Evolutionary conservation across 2,113 vertebrate species (phyloP), one percentile per base, ranked within the genome.

Genomic region (Istiophorus platypterus): DNA sequence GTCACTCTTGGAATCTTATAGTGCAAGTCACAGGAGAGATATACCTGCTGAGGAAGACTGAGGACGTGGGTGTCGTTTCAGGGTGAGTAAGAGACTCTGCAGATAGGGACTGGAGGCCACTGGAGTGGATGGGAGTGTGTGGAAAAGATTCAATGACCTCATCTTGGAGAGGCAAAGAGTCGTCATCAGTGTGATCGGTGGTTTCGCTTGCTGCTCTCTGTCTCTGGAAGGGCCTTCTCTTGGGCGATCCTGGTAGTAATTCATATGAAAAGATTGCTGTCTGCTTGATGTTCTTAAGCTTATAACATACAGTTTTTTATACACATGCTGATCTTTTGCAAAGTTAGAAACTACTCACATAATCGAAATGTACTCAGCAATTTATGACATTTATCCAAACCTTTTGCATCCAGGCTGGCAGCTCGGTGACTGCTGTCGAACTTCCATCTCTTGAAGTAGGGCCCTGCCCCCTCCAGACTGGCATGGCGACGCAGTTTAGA

Each of bases 201-300:
- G 96, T 98, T 93, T 98, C 98, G 4, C 98, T 99, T 61, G 98
- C 98, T 0, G 98, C 98, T 59, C 98, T 94, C 94, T 99, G 98
- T 26, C 98, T 95, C 92, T 98, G 98, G 90, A 99, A 98, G 68
- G 97, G 97, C 20, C 95, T 95, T 22, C 97, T 94, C 83, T 96
- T 97, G 0, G 98, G 98, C 4, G 98, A 99, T 31, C 97, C 98
- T 96, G 81, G 9, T 22, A 62, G 31, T 78, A 69, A 58, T 51
- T 68, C 17, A 61, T 7, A 69, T 31, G 24, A 81, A 27, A 62
- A 70, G 7, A 64, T 0, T 24, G 18, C 22, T 22, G 26, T 75
- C 22, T 45, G 29, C 11, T 18, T 37, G 14, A 37, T 54, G 56
- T 70, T 58, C 45, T n/a, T 65, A 39, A 72, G 18, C 5, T 15